Evolutionary conservation across 2,797 vertebrate genomes (phyloP), one percentile per base, ranked within the genome.

Genomic region (Tangara arthus): DNA sequence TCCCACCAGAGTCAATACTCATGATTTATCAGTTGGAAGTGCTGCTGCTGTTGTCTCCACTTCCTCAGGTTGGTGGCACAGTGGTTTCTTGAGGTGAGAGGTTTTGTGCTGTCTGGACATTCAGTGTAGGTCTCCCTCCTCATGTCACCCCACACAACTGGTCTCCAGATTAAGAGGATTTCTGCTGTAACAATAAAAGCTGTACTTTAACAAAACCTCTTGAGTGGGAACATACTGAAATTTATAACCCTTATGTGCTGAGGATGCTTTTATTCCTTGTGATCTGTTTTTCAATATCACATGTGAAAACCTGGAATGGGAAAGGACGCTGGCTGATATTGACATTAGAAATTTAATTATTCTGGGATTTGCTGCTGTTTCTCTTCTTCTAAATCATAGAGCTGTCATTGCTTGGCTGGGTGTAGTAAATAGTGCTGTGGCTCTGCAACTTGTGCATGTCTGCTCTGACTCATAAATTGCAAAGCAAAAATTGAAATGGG

Each of bases 271-370:
- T 79, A 21, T 81, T 81, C 55, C 23, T 72, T 81, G 39, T 7
- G 9, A 28, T 93, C 61, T 59, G 32, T 75, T 82, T 94, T 49
- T 47, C 4, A 3, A 24, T 60, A 53, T 75, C 39, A 52, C 28
- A 15, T 35, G 19, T 75, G 66, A 86, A 81, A 64, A 82, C 35
- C 15, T 44, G 61, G 49, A 79, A 75, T 55, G 46, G 70, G 35
- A 82, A 94, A 76, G 35, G 70, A 78, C 4, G 6, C 42, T 87
- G 77, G 63, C 80, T 93, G 84, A 68, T 32, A 68, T 3, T 77
- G 88, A 63, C 63, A 52, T 81, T 87, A 66, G 32, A 71, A 87
- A 92, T 72, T n/a, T 79, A 94, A 96, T 94, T 95, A 91, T 93
- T 95, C 53, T 80, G 81, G 44, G 70, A 57, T 37, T 87, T 79